phyloP scores from a whole-genome alignment of 1,140 invertebrate genomes.

The Drosophila prosaltans region DNA sequence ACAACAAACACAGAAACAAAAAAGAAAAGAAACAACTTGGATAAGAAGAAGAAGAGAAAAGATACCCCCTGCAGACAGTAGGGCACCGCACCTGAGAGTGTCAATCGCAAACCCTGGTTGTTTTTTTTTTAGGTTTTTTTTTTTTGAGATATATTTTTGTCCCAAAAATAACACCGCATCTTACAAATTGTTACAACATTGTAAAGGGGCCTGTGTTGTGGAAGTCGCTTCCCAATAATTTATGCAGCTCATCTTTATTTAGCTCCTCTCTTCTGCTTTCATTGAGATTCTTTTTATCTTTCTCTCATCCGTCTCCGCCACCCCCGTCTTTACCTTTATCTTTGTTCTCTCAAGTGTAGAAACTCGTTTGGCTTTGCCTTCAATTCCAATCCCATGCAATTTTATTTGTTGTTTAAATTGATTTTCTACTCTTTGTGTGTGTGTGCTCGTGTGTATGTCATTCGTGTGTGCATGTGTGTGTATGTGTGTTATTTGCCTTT shows the following conservation, averaged over 20 bases:
- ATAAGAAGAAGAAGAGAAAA: not conserved
- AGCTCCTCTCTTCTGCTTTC: conserved; percentile 54
- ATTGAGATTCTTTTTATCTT: conserved; percentile 61
- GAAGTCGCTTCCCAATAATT: conserved; percentile 60
- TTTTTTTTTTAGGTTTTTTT: not conserved
- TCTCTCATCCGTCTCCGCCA: not conserved
- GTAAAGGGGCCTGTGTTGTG: not conserved
- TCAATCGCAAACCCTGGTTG: not conserved
- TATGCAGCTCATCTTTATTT: conserved; percentile 77
- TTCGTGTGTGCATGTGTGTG: conserved; percentile 3
- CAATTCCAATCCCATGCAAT: conserved; percentile 49
- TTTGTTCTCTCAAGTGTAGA: conserved; percentile 24
- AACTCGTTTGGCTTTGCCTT: conserved; percentile 55
- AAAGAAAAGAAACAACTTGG: not conserved
- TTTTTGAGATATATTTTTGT: too few relatives aligned
- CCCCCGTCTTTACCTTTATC: not conserved
- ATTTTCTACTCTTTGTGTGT: conserved; percentile 47
- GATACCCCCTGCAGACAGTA: not conserved
- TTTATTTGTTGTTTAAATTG: conserved; percentile 59
- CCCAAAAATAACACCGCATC: conserved; percentile 14
- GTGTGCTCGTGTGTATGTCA: conserved; percentile 12
- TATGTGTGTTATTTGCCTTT: conserved; percentile 22
- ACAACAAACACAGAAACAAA: too few relatives aligned
- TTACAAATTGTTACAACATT: conserved; percentile 15
- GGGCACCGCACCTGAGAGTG: conserved; percentile 12